Evolutionary conservation across 2,113 vertebrate species (phyloP).

Genomic region (Brachyhypopomus occidentalis): DNA sequence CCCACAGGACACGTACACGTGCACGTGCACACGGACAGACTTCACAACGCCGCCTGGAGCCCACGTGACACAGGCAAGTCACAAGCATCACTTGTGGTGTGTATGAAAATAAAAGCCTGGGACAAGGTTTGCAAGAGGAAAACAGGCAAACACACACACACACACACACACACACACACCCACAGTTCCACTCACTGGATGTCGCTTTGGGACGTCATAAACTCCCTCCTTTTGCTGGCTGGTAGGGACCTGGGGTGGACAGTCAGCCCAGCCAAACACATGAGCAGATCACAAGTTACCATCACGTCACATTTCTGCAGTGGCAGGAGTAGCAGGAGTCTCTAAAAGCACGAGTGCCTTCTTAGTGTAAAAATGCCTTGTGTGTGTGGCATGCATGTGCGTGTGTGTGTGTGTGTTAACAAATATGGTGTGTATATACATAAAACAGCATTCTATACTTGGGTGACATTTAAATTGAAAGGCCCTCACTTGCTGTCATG

Average conservation of each 20-base stretch:
- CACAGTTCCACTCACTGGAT: conserved; percentile 96
- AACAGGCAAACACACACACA: conserved; percentile 28
- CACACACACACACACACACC: conserved; percentile 60
- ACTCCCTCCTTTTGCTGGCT: conserved; percentile 99
- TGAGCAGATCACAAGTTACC: conserved; percentile 59
- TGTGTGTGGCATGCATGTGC: conserved; percentile 24
- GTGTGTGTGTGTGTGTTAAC: conserved; percentile 14
- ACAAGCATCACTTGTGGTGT: background rate
- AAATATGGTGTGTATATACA: background rate
- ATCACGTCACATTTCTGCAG: conserved; percentile 61
- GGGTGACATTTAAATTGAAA: background rate
- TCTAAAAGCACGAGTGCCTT: conserved; percentile 4
- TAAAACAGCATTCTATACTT: background rate
- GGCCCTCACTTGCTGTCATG: background rate
- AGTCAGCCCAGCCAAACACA: conserved; percentile 64
- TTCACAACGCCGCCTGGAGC: background rate
- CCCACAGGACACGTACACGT: conserved; percentile 36
- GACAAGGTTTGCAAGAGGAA: conserved; percentile 67
- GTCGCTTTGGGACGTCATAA: conserved; percentile 99
- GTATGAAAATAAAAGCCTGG: background rate
- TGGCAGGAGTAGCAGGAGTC: background rate
- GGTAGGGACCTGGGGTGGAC: conserved; percentile 89
- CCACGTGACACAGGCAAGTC: background rate
- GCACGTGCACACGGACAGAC: conserved; percentile 27
- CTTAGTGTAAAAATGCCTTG: background rate